phyloP scores from a whole-genome alignment of 2,888 invertebrate species.

The Ormyrus labotus region DNA sequence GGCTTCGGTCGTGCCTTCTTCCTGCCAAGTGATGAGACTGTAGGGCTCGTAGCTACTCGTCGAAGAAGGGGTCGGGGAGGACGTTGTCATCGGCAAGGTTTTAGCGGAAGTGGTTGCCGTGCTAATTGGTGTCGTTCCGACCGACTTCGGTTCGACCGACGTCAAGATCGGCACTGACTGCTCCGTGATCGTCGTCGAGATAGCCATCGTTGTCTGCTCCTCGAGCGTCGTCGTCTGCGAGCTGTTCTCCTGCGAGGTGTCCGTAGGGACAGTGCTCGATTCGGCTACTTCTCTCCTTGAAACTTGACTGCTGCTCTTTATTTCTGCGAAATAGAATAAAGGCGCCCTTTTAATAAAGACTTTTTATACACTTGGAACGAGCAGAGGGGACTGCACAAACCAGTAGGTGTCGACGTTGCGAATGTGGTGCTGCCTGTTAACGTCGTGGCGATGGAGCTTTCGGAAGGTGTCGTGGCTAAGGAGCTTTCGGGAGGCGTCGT shows the following conservation, averaged over 20 bases:
- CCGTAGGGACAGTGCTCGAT: background rate
- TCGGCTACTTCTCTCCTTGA: background rate
- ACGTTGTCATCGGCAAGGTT: conserved; percentile 1
- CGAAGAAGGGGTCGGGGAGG: conserved; percentile 3
- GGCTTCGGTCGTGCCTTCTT: conserved; percentile 42
- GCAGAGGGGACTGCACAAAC: no score
- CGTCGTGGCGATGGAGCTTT: background rate
- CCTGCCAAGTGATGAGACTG: conserved; percentile 49
- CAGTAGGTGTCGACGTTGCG: background rate
- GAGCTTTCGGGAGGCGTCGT: background rate
- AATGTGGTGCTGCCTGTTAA: background rate
- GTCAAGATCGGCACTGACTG: background rate
- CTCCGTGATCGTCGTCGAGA: background rate
- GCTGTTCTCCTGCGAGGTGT: background rate
- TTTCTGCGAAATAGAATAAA: no score
- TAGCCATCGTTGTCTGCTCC: background rate
- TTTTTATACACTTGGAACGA: no score
- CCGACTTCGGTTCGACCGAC: background rate
- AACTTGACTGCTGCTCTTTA: no score
- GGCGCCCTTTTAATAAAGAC: no score
- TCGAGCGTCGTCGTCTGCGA: background rate
- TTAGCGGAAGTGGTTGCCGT: background rate
- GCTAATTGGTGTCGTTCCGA: background rate
- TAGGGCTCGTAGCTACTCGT: conserved; percentile 37
- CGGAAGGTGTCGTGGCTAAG: background rate